Conservation (phyloP, 1,140 invertebrate species). For the Drosophila busckii region DNA sequence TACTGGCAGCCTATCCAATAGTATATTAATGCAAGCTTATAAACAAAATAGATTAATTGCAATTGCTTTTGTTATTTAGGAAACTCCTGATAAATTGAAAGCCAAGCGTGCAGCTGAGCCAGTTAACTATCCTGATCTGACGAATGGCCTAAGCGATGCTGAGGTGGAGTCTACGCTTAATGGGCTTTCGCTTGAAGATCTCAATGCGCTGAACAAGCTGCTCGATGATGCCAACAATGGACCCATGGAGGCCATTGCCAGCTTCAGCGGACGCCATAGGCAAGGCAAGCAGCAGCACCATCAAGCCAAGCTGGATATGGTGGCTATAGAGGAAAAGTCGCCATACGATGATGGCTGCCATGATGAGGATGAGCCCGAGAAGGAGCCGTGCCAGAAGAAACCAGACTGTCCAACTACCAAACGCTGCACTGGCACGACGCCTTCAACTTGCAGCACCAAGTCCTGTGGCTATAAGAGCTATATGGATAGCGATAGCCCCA, state of each 20-base stretch:
- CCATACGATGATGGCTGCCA: conserved; percentile 12
- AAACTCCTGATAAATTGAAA: background rate
- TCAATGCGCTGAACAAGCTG: conserved; percentile 35
- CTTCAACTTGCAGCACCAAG: background rate
- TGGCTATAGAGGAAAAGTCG: conserved; percentile 9
- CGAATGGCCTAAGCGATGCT: conserved; percentile 40
- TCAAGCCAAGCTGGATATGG: conserved; percentile 1
- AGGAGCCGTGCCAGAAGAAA: conserved; percentile 13
- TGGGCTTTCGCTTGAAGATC: conserved; percentile 39
- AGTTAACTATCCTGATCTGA: conserved; percentile 50
- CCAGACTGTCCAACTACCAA: conserved; percentile 11
- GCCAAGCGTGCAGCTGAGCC: background rate
- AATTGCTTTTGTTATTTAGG: background rate
- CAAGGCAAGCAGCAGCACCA: conserved; percentile 7
- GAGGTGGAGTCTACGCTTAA: conserved; percentile 40
- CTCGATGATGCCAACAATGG: conserved; percentile 33
- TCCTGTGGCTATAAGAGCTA: background rate
- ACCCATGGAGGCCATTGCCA: conserved; percentile 18
- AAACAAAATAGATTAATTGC: background rate
- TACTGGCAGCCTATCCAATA: conserved; percentile 24
- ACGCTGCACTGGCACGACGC: conserved; percentile 1
- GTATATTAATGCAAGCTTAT: conserved; percentile 10
- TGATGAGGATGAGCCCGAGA: conserved; percentile 32
- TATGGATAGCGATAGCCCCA: conserved; percentile 20
- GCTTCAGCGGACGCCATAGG: conserved; percentile 19